Base-by-base conservation (phyloP, 2,888 invertebrate species). In the Mantis religiosa region DNA sequence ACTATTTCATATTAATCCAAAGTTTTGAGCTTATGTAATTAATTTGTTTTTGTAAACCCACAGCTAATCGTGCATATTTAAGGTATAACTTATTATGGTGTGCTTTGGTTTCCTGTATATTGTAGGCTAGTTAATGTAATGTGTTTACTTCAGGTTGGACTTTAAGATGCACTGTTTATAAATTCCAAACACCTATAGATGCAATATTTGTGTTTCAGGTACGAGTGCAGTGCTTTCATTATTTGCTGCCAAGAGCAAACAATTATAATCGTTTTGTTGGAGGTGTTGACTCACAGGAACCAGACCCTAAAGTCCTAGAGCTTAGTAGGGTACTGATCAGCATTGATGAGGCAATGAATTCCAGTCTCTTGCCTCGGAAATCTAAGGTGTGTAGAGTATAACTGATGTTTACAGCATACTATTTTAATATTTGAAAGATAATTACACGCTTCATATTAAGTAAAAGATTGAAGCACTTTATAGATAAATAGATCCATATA, bases 191-290 rank as follows among this genome's bases (percentile, higher is more conserved):
- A 30, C 2, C 20, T 14, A 20, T 71, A 25, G 25, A 15, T 71
- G 2, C 3, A 4, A 71, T 71, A 71, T 71, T 71, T 71, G 93
- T 93, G 90, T 93, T 94, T 88, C 91, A 96, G 96, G 95, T 97
- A 90, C 95, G 98, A 89, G 98, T 99, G 84, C 98, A 98, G 93
- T 99, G 99, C 93, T 99, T 99, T 94, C 98, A 98, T 94, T 98
- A 98, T 94, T 94, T 99, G 91, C 95, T 95, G 89, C 95, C 96
- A 6, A 93, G 95, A 83, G 94, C 94, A 30, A 93, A 93, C 91
- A 92, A 91, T 91, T 92, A 92, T 91, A 92, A 92, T 82, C 92
- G 93, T 89, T 90, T 91, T 90, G 89, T 90, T 90, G 92, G 92
- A 41, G 93, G 93, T 85, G 95, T 96, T 91, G 96, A 97, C 93